Base-by-base conservation (phyloP, 2,113 vertebrate genomes). In the Chaenocephalus aceratus region DNA sequence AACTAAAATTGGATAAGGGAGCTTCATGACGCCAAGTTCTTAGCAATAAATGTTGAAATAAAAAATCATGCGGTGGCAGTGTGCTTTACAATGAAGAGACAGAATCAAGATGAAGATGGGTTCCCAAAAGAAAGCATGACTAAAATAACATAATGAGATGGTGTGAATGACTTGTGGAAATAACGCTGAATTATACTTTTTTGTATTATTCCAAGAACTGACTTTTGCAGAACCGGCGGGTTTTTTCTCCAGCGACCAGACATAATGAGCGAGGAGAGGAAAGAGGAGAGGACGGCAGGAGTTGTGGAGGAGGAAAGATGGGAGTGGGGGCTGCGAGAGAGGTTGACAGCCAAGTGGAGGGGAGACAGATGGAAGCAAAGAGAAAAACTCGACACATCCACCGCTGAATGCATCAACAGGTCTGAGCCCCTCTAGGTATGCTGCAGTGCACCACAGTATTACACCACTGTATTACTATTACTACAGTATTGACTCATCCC, bases 401-500 rank as follows among this genome's bases (percentile, higher is more conserved):
- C 51, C 56, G 26, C 72, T 85, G 91, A 91, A 87, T 89, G 82
- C 87, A 89, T 90, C 88, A 87, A 92, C 88, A 91, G 90, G 91
- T 92, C 87, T 64, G 63, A 87, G 57, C 76, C 85, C 74, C 84
- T 84, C 80, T 87, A 90, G 91, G 85, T 91, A 76, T 87, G 76
- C 91, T 85, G 88, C 90, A 92, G 69, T 89, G 89, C 89, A 79
- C 80, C 86, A 48, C 74, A 70, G 76, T 77, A 52, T 88, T 79
- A 81, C 36, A 41, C 36, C 36, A 41, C 36, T 41, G 36, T 41
- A 41, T 41, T 41, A 41, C 83, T 74, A 85, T 41, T 41, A 41
- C 83, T 74, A 85, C 82, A 79, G 70, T 71, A 72, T 82, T 85
- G 79, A 90, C 89, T 86, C 83, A 84, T 83, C 80, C 73, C 53